Base-by-base conservation (phyloP, 2,797 vertebrate species). In the Mus caroli region DNA sequence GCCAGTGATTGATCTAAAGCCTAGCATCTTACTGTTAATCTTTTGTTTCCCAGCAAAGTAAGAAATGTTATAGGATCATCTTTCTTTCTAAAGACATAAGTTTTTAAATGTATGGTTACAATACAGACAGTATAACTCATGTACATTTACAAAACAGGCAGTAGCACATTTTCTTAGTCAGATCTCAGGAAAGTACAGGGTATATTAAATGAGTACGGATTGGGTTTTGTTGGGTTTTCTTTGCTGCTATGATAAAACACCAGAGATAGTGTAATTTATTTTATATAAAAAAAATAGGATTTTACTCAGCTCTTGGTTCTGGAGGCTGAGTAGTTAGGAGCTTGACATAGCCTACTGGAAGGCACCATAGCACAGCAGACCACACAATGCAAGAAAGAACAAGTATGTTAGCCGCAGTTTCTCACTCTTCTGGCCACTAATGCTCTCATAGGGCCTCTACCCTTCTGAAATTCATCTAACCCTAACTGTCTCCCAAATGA, bases 1-100 rank as follows among this genome's bases (percentile, higher is more conserved):
- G 80, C 28, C 52, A 69, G 64, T 92, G 96, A 97, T 90, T 96
- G 93, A 96, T 94, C 90, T 92, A 91, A 97, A 96, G 95, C 83
- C 90, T 89, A 12, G 19, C 96, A 58, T 91, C 92, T 94, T 94
- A 62, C 84, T 97, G 95, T 93, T 94, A 96, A 89, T 98, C 88
- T 97, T 80, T 93, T 97, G 71, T 96, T 97, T 97, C 60, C 90
- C 54, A 88, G 95, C 64, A 91, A 95, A 97, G 58, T 69, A 69
- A 94, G n/a, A 95, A 97, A 97, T 93, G 94, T 92, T 96, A 22
- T 86, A 93, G 88, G 95, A 91, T 97, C 40, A 56, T 93, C 50
- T 90, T 56, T 94, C 56, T 95, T 93, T 82, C 82, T 94, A 95
- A 96, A 92, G 22, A 77, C 40, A 79, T 94, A 92, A 95, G 82